Conservation (phyloP, 2,888 invertebrate genomes). For the Cyaniris semiargus region DNA sequence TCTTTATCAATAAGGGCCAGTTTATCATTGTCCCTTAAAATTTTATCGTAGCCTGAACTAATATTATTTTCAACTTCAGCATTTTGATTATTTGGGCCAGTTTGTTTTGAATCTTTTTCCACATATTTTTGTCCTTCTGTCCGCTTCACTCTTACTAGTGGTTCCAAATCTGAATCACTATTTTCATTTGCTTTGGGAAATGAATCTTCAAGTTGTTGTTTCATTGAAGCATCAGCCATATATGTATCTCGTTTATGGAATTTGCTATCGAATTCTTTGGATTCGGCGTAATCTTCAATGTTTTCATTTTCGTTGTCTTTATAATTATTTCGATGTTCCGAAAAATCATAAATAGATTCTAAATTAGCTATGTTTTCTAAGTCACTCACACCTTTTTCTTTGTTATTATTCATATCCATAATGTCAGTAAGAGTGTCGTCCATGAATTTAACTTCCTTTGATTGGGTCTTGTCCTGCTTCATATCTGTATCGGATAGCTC, state of each 20-base stretch:
- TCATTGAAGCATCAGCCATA: conserved; percentile 54
- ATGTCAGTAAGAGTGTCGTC: conserved; percentile 45
- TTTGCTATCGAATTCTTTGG: conserved; percentile 44
- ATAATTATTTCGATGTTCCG: conserved; percentile 23
- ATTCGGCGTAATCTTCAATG: conserved; percentile 33
- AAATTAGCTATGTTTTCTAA: conserved; percentile 45
- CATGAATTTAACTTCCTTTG: conserved; percentile 41
- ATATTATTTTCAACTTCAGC: conserved; percentile 39
- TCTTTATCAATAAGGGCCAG: conserved; percentile 46
- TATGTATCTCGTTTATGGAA: conserved; percentile 56
- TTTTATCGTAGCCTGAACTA: neutral
- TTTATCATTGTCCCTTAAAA: conserved; percentile 8
- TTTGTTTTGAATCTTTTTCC: conserved; percentile 37
- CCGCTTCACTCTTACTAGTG: conserved; percentile 69
- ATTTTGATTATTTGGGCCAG: conserved; percentile 21
- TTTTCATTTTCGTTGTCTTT: conserved; percentile 36
- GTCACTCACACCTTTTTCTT: conserved; percentile 57
- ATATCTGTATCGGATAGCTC: conserved; percentile 40
- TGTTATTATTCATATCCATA: conserved; percentile 56
- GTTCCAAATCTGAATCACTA: conserved; percentile 54
- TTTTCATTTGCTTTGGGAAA: conserved; percentile 59
- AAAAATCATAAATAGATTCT: conserved; percentile 43
- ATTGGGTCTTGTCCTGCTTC: conserved; percentile 45
- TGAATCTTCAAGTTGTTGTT: conserved; percentile 70
- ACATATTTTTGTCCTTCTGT: conserved; percentile 53